phyloP scores from a whole-genome alignment of 1,140 invertebrate species.

The Mya arenaria region DNA sequence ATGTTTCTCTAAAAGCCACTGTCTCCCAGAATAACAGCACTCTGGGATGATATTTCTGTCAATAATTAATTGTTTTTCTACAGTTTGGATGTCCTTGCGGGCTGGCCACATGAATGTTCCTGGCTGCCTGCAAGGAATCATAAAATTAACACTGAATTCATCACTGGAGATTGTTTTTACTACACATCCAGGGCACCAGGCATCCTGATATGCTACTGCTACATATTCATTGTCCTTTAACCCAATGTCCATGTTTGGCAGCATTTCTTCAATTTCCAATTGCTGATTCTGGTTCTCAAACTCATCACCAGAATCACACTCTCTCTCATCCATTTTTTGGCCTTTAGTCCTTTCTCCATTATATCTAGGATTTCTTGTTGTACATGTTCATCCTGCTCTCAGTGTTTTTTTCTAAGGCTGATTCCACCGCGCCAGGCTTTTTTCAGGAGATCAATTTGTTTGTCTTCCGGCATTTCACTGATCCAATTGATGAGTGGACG shows the following conservation, averaged over 20 bases:
- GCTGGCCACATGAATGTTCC: constrained; percentile 21
- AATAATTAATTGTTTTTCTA: constrained; percentile 15
- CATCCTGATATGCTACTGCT: constrained; percentile 26
- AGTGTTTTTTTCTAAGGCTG: background rate
- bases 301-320: background rate
- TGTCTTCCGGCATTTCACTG: background rate
- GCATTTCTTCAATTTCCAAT: background rate
- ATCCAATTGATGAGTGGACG: background rate
- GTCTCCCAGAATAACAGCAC: background rate
- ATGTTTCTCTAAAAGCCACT: constrained; percentile 9
- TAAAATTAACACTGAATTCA: background rate
- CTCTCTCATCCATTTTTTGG: constrained; percentile 1
- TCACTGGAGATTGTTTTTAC: background rate
- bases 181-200: constrained; percentile 21
- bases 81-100: background rate
- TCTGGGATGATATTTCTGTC: background rate
- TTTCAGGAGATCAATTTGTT: background rate
- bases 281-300: background rate
- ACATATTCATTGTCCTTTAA: constrained; percentile 13
- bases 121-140: background rate
- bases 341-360: background rate
- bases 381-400: background rate
- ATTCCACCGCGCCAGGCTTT: background rate
- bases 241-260: background rate
- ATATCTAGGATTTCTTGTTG: background rate